Evolutionary conservation across 2,888 invertebrate genomes (phyloP), one percentile per base, ranked within the genome.

Genomic region (Leucophenga maculata): DNA sequence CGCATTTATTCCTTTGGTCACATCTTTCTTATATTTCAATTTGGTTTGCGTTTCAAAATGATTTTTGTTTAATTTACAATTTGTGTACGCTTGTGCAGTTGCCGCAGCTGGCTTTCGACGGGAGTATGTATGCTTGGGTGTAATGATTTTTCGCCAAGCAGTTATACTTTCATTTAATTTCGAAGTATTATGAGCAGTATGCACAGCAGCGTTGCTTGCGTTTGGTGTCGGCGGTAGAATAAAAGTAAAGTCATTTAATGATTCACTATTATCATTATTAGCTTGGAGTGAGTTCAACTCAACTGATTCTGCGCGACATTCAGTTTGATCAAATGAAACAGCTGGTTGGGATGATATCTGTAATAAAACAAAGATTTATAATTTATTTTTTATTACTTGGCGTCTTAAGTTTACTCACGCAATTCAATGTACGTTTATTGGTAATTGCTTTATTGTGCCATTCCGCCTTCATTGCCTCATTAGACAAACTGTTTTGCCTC

Each of bases 111-210:
- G 13, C 16, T 70, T 75, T 16, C 75, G 76, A 0, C 83, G 80
- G 0, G 80, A 71, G 44, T 87, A 87, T 0, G 87, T 87, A 9
- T 80, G 81, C 18, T 75, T 39, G 0, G 86, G 82, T 6, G 82
- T 82, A 13, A 79, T 46, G 44, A 78, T 79, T 72, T 82, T 83
- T 14, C 77, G 74, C 83, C 83, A 84, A 6, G 74, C 76, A 0
- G 73, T 69, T 13, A 59, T 66, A 3, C 75, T 70, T n/a, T 32
- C 70, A 0, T 64, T 62, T 1, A 55, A n/a, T 11, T 18, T 39
- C n/a, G 39, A 26, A 3, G 26, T 4, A 2, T 4, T 4, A n/a
- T 22, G 62, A 14, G 62, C 32, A 0, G 68, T 62, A 0, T 55
- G 60, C 8, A 26, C 16, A 52, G 70, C 52, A 18, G 14, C 52